Evolutionary conservation across 1,140 invertebrate genomes (phyloP).

Genomic region (Penaeus chinensis): DNA sequence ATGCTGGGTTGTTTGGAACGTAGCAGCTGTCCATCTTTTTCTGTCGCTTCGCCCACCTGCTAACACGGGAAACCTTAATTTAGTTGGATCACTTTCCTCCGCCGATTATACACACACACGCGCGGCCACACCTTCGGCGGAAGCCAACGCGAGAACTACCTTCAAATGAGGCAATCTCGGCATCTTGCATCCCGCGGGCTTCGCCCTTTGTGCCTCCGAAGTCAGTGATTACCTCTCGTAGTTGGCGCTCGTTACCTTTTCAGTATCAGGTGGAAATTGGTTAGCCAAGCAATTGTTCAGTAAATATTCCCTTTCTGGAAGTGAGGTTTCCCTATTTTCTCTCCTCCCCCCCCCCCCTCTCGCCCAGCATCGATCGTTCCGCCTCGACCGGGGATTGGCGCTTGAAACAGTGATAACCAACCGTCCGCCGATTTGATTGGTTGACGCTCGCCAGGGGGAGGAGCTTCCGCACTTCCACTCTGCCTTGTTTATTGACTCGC

Average conservation of each 20-base stretch:
- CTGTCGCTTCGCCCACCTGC: slow-evolving; percentile 18
- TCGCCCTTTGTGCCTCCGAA: slow-evolving; percentile 53
- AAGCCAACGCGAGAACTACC: slow-evolving; percentile 37
- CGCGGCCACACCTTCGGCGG: slow-evolving; percentile 28
- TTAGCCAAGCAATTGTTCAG: slow-evolving; percentile 45
- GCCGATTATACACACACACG: slow-evolving; percentile 33
- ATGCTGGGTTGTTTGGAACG: slow-evolving; percentile 55
- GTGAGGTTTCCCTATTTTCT: slow-evolving; percentile 28
- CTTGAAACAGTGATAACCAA: slow-evolving; percentile 6
- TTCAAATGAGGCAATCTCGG: slow-evolving; percentile 60
- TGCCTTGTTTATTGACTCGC: slow-evolving; percentile 4
- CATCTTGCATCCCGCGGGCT: slow-evolving; percentile 52
- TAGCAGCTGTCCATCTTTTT: slow-evolving; percentile 51
- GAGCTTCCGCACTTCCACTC: background rate
- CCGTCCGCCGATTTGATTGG: background rate
- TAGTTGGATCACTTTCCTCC: slow-evolving; percentile 22
- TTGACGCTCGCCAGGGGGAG: background rate
- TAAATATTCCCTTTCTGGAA: slow-evolving; percentile 42
- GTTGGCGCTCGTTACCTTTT: slow-evolving; percentile 28
- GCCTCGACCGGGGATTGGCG: slow-evolving; percentile 20
- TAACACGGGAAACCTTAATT: slow-evolving; percentile 19
- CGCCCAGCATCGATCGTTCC: slow-evolving; percentile 6
- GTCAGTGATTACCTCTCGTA: slow-evolving; percentile 40
- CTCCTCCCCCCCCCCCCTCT: background rate
- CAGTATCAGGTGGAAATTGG: slow-evolving; percentile 41